Evolutionary conservation across 2,113 vertebrate species (phyloP).

Genomic region (Oxyruncus cristatus): DNA sequence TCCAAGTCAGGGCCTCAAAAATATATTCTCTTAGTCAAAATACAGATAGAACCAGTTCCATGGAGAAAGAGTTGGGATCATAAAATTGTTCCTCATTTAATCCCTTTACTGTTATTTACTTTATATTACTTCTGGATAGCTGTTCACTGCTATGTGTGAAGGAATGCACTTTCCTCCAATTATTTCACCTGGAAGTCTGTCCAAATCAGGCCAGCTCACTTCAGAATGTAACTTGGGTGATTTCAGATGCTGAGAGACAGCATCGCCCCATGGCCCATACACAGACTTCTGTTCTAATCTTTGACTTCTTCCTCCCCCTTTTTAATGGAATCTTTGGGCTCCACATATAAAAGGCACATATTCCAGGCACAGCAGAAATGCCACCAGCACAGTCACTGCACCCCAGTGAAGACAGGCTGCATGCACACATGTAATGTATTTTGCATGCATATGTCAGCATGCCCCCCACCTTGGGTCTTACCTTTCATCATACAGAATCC

Average conservation of each 20-base stretch:
- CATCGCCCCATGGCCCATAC: rapidly evolving
- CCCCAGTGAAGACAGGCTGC: background rate
- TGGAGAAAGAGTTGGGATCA: background rate
- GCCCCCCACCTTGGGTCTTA: background rate
- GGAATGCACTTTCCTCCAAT: background rate
- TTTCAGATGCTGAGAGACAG: background rate
- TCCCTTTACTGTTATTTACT: background rate
- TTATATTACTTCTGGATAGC: background rate
- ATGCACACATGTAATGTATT: background rate
- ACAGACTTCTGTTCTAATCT: background rate
- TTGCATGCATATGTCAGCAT: background rate
- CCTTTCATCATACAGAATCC: background rate
- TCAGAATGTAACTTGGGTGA: background rate
- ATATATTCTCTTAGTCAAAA: background rate
- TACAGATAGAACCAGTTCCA: background rate
- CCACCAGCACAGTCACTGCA: background rate
- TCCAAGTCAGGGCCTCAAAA: background rate
- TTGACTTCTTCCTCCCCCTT: background rate
- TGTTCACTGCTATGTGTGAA: background rate
- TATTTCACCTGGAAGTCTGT: background rate
- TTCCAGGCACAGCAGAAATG: background rate
- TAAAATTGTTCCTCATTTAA: background rate
- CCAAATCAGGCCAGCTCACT: background rate
- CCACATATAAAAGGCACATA: background rate
- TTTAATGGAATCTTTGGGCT: background rate